Conservation (phyloP, 2,888 invertebrate species). For the Eilema sororculum region DNA sequence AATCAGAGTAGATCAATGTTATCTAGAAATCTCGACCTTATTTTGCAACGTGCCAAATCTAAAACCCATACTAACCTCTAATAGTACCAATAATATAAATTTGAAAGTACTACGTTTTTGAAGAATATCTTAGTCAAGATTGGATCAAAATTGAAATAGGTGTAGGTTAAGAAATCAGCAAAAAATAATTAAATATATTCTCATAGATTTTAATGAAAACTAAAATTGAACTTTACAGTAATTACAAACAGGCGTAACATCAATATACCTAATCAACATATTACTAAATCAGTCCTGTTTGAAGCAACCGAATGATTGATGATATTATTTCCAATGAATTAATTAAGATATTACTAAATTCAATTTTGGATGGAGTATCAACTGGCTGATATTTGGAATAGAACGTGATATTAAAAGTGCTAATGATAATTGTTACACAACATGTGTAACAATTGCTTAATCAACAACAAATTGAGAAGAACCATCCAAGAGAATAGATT, state of each 20-base stretch:
- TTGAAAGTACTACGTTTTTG: no score
- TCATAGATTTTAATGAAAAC: not conserved
- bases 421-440: constrained; percentile 4
- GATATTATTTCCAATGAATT: constrained; percentile 10
- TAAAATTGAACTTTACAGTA: constrained; percentile 4
- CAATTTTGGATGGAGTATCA: not conserved
- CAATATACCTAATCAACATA: constrained; percentile 3
- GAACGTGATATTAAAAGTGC: not conserved
- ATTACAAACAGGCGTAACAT: not conserved
- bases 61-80: no score
- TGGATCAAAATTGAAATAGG: not conserved
- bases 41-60: no score
- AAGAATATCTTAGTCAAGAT: no score
- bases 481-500: no score
- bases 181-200: not conserved
- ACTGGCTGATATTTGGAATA: not conserved
- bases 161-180: not conserved
- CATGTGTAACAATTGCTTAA: not conserved
- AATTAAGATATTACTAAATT: constrained; percentile 12
- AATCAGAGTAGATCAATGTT: no score
- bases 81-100: no score
- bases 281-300: constrained; percentile 6
- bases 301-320: constrained; percentile 14
- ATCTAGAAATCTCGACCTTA: no score
- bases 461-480: not conserved